Conservation (phyloP, 2,888 invertebrate species). For the Theretra japonica region DNA sequence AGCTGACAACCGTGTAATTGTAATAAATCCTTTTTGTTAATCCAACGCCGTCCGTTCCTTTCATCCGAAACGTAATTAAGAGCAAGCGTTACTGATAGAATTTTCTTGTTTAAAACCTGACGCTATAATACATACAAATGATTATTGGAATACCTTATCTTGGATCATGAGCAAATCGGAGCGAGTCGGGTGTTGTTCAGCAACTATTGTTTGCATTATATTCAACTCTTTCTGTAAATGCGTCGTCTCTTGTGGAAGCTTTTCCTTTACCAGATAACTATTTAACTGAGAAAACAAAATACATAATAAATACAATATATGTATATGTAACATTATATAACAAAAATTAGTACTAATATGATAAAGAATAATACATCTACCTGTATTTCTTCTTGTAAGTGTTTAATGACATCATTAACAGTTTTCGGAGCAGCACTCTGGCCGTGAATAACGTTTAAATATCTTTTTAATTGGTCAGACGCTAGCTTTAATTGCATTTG, state of each 20-base stretch:
- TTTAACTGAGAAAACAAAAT: constrained; percentile 77
- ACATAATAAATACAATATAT: neutral
- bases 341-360: too few species aligned
- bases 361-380: constrained; percentile 55
- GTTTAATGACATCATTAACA: constrained; percentile 88
- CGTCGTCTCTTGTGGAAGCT: constrained; percentile 90
- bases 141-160: constrained; percentile 79
- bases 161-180: constrained; percentile 87
- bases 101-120: neutral
- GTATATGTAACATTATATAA: too few species aligned
- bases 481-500: constrained; percentile 76
- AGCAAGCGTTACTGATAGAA: neutral
- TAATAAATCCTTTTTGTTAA: neutral
- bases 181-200: constrained; percentile 87
- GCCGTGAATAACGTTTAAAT: constrained; percentile 84
- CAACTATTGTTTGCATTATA: constrained; percentile 88
- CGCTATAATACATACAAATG: neutral
- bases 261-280: constrained; percentile 90
- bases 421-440: constrained; percentile 79
- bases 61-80: constrained; percentile 1
- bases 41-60: neutral
- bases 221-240: constrained; percentile 87
- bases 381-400: constrained; percentile 90
- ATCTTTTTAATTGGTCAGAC: constrained; percentile 87
- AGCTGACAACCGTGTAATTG: neutral